These are phyloP conservation scores for Pomacea maculata DNA, from an alignment of 1,140 invertebrate species.

Conservation along the genomic window DNA sequence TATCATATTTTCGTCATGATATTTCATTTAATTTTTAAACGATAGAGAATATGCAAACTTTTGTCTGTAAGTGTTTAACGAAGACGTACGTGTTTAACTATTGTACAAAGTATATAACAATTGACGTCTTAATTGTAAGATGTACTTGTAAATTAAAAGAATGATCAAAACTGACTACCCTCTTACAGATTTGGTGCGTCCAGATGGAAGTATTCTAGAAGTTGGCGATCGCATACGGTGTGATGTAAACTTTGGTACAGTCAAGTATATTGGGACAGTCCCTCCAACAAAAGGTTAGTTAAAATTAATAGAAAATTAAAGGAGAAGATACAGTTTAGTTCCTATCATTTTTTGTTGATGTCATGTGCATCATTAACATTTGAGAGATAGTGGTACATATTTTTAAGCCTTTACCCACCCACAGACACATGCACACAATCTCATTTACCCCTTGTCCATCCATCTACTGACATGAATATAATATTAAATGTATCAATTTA, in stretches of 20 bases:
- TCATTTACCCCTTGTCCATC: neutral
- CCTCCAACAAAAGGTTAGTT: constrained; percentile 67
- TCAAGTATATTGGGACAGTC: constrained; percentile 72
- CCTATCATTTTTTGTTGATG: too few relatives aligned
- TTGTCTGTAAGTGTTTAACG: too few relatives aligned
- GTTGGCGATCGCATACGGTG: constrained; percentile 70
- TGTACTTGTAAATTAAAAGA: neutral
- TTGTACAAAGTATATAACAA: neutral
- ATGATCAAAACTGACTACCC: neutral
- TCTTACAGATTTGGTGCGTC: constrained; percentile 27
- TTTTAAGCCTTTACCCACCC: neutral
- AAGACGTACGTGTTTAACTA: too few relatives aligned
- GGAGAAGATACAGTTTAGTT: too few relatives aligned
- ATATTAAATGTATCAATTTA: too few relatives aligned
- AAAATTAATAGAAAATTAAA: neutral
- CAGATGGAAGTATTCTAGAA: constrained; percentile 42
- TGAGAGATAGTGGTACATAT: neutral
- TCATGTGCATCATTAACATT: neutral
- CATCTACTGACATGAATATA: too few relatives aligned
- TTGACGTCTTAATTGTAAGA: too few relatives aligned
- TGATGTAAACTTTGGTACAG: constrained; percentile 70
- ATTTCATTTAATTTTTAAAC: too few relatives aligned
- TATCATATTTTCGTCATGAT: too few relatives aligned
- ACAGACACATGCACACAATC: constrained; percentile 12
- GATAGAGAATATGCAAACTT: too few relatives aligned